Conservation (phyloP, 2,888 invertebrate genomes). For the Apeira syringaria region DNA sequence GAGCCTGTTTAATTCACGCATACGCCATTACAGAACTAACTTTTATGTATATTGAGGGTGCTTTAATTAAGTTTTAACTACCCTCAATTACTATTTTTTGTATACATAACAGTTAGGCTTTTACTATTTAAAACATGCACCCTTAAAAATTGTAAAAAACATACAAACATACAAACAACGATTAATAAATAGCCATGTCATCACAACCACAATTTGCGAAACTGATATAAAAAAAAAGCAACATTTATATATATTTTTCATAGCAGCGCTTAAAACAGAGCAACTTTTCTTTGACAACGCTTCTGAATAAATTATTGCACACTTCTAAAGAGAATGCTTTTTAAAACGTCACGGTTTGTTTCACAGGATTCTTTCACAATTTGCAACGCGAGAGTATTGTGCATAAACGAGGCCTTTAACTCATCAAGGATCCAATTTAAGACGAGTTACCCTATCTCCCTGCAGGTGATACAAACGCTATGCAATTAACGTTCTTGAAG, state of each 20-base stretch:
- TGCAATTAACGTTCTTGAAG: slow-evolving; percentile 64
- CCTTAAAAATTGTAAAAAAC: no score
- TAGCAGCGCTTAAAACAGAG: not conserved
- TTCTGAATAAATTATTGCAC: slow-evolving; percentile 26
- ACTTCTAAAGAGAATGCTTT: slow-evolving; percentile 18
- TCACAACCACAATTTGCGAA: no score
- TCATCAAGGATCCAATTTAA: slow-evolving; percentile 76
- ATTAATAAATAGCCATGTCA: no score
- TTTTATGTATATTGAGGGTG: no score
- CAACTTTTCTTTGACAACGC: not conserved
- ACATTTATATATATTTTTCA: not conserved
- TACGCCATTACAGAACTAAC: no score
- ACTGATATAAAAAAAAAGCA: no score
- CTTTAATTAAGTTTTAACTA: no score
- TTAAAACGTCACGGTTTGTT: slow-evolving; percentile 28
- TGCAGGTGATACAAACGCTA: slow-evolving; percentile 78
- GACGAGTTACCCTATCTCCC: slow-evolving; percentile 56
- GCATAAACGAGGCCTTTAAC: slow-evolving; percentile 69
- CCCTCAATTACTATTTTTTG: no score
- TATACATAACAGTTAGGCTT: no score
- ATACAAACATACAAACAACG: no score
- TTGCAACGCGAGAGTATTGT: slow-evolving; percentile 50
- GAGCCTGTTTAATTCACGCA: no score
- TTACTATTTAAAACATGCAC: no score
- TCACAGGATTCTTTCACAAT: slow-evolving; percentile 38